Conservation (phyloP, 2,113 vertebrate genomes). For the Oryzias celebensis region DNA sequence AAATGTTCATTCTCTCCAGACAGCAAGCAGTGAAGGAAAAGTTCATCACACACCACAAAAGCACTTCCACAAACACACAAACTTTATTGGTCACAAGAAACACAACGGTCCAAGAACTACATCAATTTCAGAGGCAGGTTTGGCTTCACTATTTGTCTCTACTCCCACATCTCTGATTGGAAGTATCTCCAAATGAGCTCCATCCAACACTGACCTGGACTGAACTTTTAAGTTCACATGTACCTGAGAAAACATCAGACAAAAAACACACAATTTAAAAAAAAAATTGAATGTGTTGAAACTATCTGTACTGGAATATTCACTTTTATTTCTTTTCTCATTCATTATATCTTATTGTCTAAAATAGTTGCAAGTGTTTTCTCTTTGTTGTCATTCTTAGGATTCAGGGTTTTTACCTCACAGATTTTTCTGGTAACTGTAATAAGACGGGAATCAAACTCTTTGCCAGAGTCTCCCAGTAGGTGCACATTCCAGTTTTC, state of each 20-base stretch:
- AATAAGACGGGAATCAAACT: conserved; percentile 55
- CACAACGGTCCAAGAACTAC: conserved; percentile 70
- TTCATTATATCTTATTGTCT: too few species aligned
- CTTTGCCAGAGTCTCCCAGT: conserved; percentile 65
- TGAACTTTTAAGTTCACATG: conserved; percentile 50
- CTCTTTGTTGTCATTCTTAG: too few species aligned
- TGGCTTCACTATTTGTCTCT: conserved; percentile 13
- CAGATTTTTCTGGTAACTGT: conserved; percentile 39
- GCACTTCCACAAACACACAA: not conserved
- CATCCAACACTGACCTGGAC: conserved; percentile 56
- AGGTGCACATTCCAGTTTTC: conserved; percentile 40
- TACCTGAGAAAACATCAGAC: conserved; percentile 41
- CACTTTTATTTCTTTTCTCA: too few species aligned
- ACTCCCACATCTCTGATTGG: conserved; percentile 72
- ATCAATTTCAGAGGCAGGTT: conserved; percentile 12
- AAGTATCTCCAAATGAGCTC: conserved; percentile 68
- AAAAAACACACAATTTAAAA: not conserved
- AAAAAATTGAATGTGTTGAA: too few species aligned
- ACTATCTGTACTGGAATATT: too few species aligned
- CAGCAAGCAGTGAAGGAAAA: not conserved
- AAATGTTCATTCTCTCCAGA: too few species aligned
- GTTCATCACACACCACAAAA: not conserved
- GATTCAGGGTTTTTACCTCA: conserved; percentile 53
- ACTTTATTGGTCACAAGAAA: conserved; percentile 68
- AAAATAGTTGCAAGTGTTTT: not conserved